Evolutionary conservation across 2,888 invertebrate species (phyloP).

Genomic region (Allacma fusca): DNA sequence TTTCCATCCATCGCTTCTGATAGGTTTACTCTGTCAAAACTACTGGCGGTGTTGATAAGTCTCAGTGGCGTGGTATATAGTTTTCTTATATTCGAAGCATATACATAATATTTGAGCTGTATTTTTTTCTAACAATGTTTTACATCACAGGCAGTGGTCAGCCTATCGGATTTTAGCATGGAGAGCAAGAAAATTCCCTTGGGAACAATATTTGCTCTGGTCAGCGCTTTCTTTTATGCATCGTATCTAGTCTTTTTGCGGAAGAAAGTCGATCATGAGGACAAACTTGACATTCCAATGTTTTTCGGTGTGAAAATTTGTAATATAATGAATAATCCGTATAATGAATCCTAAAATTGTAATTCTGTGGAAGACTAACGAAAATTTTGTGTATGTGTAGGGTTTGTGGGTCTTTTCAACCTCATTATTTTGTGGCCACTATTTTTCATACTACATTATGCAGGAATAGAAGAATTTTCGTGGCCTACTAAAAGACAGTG

Average conservation of each 20-base stretch:
- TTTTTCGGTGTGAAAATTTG: conserved; percentile 80
- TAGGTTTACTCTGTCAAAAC: conserved; percentile 85
- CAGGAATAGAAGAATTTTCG: conserved; percentile 80
- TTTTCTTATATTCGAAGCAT: conserved; percentile 4
- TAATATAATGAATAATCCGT: too few relatives aligned
- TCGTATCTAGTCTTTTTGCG: conserved; percentile 87
- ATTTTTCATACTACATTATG: conserved; percentile 85
- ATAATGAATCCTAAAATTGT: too few relatives aligned
- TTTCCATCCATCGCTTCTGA: conserved; percentile 85
- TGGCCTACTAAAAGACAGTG: conserved; percentile 85
- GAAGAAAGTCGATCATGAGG: conserved; percentile 87
- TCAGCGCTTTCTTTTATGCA: conserved; percentile 89
- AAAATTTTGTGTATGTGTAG: conserved; percentile 67
- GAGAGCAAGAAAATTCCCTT: conserved; percentile 74
- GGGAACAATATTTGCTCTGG: conserved; percentile 77
- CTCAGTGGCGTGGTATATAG: conserved; percentile 79
- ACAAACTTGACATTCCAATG: conserved; percentile 91
- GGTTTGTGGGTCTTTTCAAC: conserved; percentile 93
- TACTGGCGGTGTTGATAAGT: conserved; percentile 80
- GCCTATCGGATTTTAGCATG: conserved; percentile 75
- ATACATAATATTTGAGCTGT: not conserved
- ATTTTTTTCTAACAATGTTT: not conserved
- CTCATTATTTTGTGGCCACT: conserved; percentile 87
- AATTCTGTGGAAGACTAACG: too few relatives aligned
- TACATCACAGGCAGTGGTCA: conserved; percentile 74